Base-by-base conservation (phyloP, 2,113 vertebrate species). In the Cinclus mexicanus region DNA sequence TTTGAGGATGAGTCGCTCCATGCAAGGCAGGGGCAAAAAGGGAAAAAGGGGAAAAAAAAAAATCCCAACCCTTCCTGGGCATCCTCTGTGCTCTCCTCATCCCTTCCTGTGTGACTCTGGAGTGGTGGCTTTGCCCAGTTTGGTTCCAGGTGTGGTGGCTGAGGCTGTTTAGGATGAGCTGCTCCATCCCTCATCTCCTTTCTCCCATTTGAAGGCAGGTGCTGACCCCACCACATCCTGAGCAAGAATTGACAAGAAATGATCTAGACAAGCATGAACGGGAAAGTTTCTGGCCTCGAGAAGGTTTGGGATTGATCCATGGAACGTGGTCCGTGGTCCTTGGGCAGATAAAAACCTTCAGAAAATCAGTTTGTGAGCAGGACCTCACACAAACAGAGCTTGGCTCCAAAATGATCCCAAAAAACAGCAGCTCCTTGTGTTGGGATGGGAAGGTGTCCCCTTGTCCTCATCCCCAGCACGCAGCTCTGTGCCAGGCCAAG, bases 371-470 rank as follows among this genome's bases (percentile, higher is more conserved):
- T n/a, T 44, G 39, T 21, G 14, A 26, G 39, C 31, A 26, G 23
- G 39, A n/a, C 3, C 23, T 56, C 1, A 0, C 31, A 4, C 13
- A 26, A 19, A 44, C 6, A 8, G 31, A 56, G 31, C 41, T 44
- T 3, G 31, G 52, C 24, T 44, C 52, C 13, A 28, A 56, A 74
- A 35, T 28, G 24, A 35, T 56, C 70, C 39, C 41, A 21, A 28
- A 56, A 56, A 44, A 7, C 5, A 8, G 37, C 69, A 42, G 16
- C 31, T 56, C 39, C 15, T 72, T 17, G 31, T 28, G 23, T 2
- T 44, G 70, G 70, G 39, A n/a, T 56, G 18, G 70, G 31, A 11
- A 72, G 21, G 3, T 19, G 69, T 56, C 12, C 39, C 12, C 31
- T 20, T n/a, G 52, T 56, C 70, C 52, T 44, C 11, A 12, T n/a